Evolutionary conservation across 2,888 invertebrate genomes (phyloP).

Genomic region (Pachydiplax longipennis): DNA sequence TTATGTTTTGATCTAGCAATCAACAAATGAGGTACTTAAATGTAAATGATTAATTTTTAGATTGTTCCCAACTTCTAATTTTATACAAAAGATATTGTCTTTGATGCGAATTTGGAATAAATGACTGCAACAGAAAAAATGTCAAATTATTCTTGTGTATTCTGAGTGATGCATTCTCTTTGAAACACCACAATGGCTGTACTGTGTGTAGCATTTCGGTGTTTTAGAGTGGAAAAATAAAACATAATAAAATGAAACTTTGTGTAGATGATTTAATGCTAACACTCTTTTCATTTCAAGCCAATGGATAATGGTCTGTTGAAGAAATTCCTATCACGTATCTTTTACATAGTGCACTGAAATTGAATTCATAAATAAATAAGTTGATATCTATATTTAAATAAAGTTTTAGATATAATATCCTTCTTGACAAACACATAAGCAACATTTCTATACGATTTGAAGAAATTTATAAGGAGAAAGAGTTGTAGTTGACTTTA

Average conservation of each 20-base stretch:
- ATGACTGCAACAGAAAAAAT: slow-evolving; percentile 4
- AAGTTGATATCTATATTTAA: too few species aligned
- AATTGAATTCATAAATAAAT: too few species aligned
- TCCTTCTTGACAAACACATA: too few species aligned
- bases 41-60: background rate
- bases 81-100: slow-evolving; percentile 16
- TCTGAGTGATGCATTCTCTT: background rate
- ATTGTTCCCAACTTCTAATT: background rate
- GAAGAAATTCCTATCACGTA: too few species aligned
- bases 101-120: slow-evolving; percentile 20
- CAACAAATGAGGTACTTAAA: slow-evolving; percentile 15
- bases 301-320: too few species aligned
- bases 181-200: slow-evolving; percentile 37
- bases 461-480: too few species aligned
- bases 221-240: slow-evolving; percentile 9
- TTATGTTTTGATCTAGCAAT: background rate
- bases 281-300: too few species aligned
- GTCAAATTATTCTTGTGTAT: slow-evolving; percentile 16
- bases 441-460: too few species aligned
- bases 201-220: slow-evolving; percentile 38
- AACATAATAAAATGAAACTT: background rate
- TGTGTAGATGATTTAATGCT: too few species aligned
- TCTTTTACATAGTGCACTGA: too few species aligned
- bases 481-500: too few species aligned
- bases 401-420: too few species aligned